These are phyloP conservation scores for Vicugna pacos DNA, from an alignment of 2,113 vertebrate species.

Conservation along the genomic window DNA sequence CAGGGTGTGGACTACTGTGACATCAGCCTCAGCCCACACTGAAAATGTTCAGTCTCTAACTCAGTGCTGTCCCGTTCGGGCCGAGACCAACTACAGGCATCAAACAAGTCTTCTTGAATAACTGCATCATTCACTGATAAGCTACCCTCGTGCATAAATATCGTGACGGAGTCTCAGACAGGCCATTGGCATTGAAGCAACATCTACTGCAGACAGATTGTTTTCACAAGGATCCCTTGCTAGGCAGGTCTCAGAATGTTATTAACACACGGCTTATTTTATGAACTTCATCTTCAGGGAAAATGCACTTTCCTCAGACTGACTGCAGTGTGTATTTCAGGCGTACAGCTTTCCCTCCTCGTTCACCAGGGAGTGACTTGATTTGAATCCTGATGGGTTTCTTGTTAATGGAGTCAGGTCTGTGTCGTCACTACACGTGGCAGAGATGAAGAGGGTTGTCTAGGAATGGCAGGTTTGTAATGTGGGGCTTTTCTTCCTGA, in stretches of 20 bases:
- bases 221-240: not conserved
- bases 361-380: slow-evolving; percentile 24
- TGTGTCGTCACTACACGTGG: slow-evolving; percentile 75
- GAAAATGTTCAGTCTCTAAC: slow-evolving; percentile 12
- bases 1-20: slow-evolving; percentile 61
- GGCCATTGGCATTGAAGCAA: not conserved
- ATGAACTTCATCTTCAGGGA: not conserved
- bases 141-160: slow-evolving; percentile 32
- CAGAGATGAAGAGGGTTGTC: slow-evolving; percentile 73
- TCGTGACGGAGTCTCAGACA: not conserved
- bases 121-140: slow-evolving; percentile 67
- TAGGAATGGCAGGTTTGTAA: slow-evolving; percentile 74
- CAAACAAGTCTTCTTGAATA: slow-evolving; percentile 34
- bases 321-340: not conserved
- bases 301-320: slow-evolving; percentile 10
- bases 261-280: not conserved
- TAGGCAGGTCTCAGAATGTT: not conserved
- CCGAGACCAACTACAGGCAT: slow-evolving; percentile 64
- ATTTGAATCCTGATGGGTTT: slow-evolving; percentile 65
- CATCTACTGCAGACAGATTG: not conserved
- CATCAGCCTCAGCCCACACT: slow-evolving; percentile 53
- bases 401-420: slow-evolving; percentile 76
- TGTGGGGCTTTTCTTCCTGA: slow-evolving; percentile 82
- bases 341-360: not conserved
- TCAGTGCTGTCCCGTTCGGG: slow-evolving; percentile 48